Conservation (phyloP, 2,888 invertebrate species). For the Theodoxus fluviatilis region DNA sequence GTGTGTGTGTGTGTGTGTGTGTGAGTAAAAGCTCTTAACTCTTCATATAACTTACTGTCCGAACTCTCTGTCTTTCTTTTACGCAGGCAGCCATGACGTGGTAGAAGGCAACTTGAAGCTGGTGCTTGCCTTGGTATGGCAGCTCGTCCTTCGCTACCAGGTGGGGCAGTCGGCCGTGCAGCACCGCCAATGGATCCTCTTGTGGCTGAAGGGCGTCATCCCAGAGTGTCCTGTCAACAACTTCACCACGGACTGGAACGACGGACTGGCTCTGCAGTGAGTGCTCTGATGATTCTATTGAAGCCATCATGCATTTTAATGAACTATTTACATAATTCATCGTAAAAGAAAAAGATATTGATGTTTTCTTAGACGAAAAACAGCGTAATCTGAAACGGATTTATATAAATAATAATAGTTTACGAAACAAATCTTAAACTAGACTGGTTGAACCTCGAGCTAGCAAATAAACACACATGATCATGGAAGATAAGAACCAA, state of each 20-base stretch:
- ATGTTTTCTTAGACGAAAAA: too few relatives aligned
- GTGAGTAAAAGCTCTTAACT: not conserved
- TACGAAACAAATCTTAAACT: too few relatives aligned
- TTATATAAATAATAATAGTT: too few relatives aligned
- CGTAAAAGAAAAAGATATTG: too few relatives aligned
- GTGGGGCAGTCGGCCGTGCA: constrained; percentile 95
- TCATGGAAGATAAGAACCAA: too few relatives aligned
- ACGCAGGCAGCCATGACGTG: constrained; percentile 92
- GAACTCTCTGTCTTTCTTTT: constrained; percentile 13
- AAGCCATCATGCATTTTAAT: too few relatives aligned
- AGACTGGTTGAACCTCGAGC: too few relatives aligned
- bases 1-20: not conserved
- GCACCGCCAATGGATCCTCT: constrained; percentile 94
- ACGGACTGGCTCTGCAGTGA: constrained; percentile 82
- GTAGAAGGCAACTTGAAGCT: constrained; percentile 96
- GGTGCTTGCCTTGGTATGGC: constrained; percentile 96
- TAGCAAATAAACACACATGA: too few relatives aligned
- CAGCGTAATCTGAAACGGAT: too few relatives aligned
- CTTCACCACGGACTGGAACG: constrained; percentile 97
- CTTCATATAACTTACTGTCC: not conserved
- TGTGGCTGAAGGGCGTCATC: constrained; percentile 80
- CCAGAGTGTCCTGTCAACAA: constrained; percentile 73
- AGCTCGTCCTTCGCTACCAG: constrained; percentile 95
- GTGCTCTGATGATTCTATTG: too few relatives aligned
- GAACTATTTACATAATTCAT: too few relatives aligned